Base-by-base conservation (phyloP, 2,888 invertebrate genomes). In the Ptychoptera albimana region DNA sequence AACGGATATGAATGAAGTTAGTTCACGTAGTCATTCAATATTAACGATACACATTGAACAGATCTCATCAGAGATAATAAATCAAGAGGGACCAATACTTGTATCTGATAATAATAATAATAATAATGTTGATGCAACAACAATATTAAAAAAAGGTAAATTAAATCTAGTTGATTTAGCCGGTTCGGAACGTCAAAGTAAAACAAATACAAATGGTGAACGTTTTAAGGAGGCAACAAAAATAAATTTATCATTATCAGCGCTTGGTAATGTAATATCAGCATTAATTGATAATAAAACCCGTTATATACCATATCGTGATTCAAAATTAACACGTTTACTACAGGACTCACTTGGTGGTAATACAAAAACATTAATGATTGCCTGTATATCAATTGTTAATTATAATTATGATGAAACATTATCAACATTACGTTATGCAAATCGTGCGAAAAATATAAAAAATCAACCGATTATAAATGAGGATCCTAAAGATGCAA, bases 401-500 rank as follows among this genome's bases (percentile, higher is more conserved):
- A 81, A 83, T 57, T 74, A 77, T 54, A 87, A 86, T 58, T 86
- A 84, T 51, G 83, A 85, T 49, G 88, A 89, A 63, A 84, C 86
- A 0, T 61, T 89, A 12, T 84, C 81, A 12, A 88, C 88, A 0
- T 63, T 88, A 13, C 67, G 86, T 39, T 89, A 88, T 60, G 88
- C 88, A 0, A 84, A 85, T 53, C 67, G 86, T 46, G 88, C 88
- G 7, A 84, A 89, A 61, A 86, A 85, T 58, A 89, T 89, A 49
- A 77, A 82, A 56, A 89, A 89, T 60, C 78, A 81, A 54, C 88
- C 87, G 0, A 75, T 74, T 57, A 79, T 89, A 15, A 89, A 89
- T 60, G 86, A 91, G 61, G 89, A 92, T 60, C 89, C 89, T 0
- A 89, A 91, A 60, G 91, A 92, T 57, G 83, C 91, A 0, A 72